Evolutionary conservation across 2,797 vertebrate genomes (phyloP).

Genomic region (Nannoperca obscura): DNA sequence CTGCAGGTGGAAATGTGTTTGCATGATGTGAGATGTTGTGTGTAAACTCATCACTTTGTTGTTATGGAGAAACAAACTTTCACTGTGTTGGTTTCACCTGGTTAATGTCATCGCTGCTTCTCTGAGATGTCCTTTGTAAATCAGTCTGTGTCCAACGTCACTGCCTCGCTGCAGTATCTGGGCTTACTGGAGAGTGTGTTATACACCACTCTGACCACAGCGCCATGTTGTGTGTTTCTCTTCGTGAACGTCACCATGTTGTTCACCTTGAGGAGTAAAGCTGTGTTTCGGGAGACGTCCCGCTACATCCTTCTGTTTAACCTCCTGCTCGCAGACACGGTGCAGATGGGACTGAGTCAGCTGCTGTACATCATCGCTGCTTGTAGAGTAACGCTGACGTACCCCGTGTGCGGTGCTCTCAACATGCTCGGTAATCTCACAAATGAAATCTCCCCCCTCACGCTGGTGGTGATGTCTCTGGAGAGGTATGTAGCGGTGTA

Average conservation of each 20-base stretch:
- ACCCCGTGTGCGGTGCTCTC: conserved; percentile 58
- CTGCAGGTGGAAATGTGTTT: background rate
- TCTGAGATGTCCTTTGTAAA: background rate
- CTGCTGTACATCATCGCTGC: conserved; percentile 37
- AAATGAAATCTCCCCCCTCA: conserved; percentile 65
- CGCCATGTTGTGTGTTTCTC: conserved; percentile 39
- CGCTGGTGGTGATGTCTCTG: conserved; percentile 79
- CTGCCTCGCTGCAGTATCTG: background rate
- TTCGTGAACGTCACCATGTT: conserved; percentile 45
- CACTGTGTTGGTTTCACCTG: background rate
- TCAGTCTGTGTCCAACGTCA: background rate
- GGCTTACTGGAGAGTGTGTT: background rate
- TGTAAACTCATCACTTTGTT: background rate
- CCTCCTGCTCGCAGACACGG: conserved; percentile 69
- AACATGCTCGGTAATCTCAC: conserved; percentile 14
- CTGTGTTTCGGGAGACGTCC: conserved; percentile 64
- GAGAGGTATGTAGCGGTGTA: conserved; percentile 81
- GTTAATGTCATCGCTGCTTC: background rate
- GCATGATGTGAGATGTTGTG: background rate
- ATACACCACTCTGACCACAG: background rate
- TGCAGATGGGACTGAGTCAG: conserved; percentile 45
- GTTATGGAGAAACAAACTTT: background rate
- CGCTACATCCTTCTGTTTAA: conserved; percentile 68
- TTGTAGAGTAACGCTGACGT: conserved; percentile 21
- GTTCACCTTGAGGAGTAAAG: conserved; percentile 64